A percentile compares a stretch with the other conserved stretches of the same genome.
Evolutionary conservation across 2,888 invertebrate genomes (phyloP).

Genomic region (Pseudeuparius sepicola): DNA sequence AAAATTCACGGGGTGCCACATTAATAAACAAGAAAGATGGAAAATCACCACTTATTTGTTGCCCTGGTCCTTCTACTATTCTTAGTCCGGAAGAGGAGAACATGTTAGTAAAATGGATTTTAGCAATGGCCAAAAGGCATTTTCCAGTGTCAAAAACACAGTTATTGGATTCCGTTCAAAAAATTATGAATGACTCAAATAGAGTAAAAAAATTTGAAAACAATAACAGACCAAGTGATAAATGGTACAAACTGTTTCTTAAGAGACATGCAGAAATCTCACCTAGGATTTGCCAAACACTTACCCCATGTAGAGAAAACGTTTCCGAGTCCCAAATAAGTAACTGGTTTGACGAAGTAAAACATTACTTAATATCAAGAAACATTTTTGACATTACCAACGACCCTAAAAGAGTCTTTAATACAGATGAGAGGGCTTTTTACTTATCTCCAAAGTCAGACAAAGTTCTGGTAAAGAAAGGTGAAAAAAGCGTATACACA

Average conservation of each 20-base stretch:
- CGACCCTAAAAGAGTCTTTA: slow-evolving; percentile 29
- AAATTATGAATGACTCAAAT: slow-evolving; percentile 12
- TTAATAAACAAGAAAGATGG: slow-evolving; percentile 10
- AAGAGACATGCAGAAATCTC: slow-evolving; percentile 9
- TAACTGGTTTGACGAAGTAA: slow-evolving; percentile 29
- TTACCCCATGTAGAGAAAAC: slow-evolving; percentile 19
- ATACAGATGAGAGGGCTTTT: slow-evolving; percentile 35
- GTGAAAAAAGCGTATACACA: slow-evolving; percentile 26
- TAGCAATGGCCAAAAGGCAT: slow-evolving; percentile 5
- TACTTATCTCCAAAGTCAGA: slow-evolving; percentile 31
- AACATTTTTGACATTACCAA: slow-evolving; percentile 13
- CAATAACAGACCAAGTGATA: slow-evolving; percentile 8
- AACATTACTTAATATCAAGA: slow-evolving; percentile 25
- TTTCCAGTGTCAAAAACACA: slow-evolving; percentile 13
- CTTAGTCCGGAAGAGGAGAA: slow-evolving; percentile 10
- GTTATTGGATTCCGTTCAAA: slow-evolving; percentile 14
- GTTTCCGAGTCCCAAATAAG: slow-evolving; percentile 28
- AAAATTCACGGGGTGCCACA: slow-evolving; percentile 13
- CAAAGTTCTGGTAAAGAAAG: slow-evolving; percentile 29
- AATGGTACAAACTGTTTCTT: slow-evolving; percentile 14
- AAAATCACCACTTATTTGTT: slow-evolving; percentile 9
- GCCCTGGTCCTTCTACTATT: slow-evolving; percentile 9
- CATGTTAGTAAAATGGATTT: slow-evolving; percentile 12
- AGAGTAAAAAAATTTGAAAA: slow-evolving; percentile 4
- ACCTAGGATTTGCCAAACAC: slow-evolving; percentile 11